Evolutionary conservation across 2,888 invertebrate species (phyloP), one percentile per base, ranked within the genome.

Genomic region (Lasioglossum pauxillum): DNA sequence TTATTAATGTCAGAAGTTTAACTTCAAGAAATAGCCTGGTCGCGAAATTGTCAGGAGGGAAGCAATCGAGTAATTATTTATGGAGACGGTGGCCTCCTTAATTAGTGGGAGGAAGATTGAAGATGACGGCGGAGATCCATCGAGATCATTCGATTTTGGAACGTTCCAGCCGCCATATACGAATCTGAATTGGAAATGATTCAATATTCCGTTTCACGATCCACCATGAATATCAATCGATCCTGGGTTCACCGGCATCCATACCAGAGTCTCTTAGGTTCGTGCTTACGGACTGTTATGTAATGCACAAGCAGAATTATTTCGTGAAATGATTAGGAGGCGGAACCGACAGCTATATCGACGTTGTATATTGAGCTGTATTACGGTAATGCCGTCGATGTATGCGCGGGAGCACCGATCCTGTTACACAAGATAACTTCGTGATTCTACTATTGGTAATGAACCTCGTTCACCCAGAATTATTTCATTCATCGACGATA

Each of bases 231-330:
- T 69, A 83, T 60, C 71, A 57, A 76, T 60, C 49, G 31, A 53
- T 27, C 27, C 31, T n/a, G 19, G 19, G 19, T 31, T 49, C 27
- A 83, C 19, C 64, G 14, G 5, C 19, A 23, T 49, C 4, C 38
- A 23, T 35, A 72, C 60, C 44, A 53, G 53, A 76, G 67, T 76
- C 84, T 38, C 75, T 67, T 27, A 67, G 41, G 64, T 67, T 73
- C 27, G 31, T 35, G 41, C 31, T 27, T 27, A 49, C 38, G 14
- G 23, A 27, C 27, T 57, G 64, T 85, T 76, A 83, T 19, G 75
- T 67, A 83, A 85, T 79, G 78, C 76, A 76, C 79, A 83, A 83
- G 57, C 46, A 67, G 84, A 85, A 85, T 86, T 82, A 86, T 82
- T 76, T 82, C 41, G 60, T 53, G 60, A 76, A 74, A 79, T 76